Conservation (phyloP, 2,888 invertebrate species). For the Drymonia ruficornis region DNA sequence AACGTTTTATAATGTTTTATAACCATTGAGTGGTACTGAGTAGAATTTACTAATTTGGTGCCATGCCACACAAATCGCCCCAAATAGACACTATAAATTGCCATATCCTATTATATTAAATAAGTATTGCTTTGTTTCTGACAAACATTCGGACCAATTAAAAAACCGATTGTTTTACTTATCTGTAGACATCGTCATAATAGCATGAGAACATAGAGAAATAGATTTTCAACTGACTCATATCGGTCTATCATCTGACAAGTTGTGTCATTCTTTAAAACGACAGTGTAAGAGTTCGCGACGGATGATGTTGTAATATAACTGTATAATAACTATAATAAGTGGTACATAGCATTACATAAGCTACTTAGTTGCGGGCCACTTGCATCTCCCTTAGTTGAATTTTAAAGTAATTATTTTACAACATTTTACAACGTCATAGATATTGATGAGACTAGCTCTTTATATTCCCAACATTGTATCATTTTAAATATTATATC, state of each 20-base stretch:
- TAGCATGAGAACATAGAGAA: constrained; percentile 2
- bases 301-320: constrained; percentile 28
- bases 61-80: too few relatives aligned
- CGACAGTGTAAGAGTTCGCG: constrained; percentile 7
- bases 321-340: background rate
- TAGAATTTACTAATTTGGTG: too few relatives aligned
- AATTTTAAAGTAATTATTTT: constrained; percentile 23
- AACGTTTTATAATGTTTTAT: too few relatives aligned
- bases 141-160: background rate
- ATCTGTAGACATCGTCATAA: constrained; percentile 18
- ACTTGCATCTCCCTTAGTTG: constrained; percentile 25
- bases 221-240: background rate
- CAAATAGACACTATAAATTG: too few relatives aligned
- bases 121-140: too few relatives aligned
- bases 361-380: constrained; percentile 25
- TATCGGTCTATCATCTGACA: constrained; percentile 28
- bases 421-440: constrained; percentile 17
- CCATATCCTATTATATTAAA: too few relatives aligned
- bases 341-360: constrained; percentile 21
- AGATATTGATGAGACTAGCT: constrained; percentile 23
- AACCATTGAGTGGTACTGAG: too few relatives aligned
- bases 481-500: constrained; percentile 3
- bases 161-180: background rate
- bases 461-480: constrained; percentile 16
- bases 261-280: constrained; percentile 25